Evolutionary conservation across 2,888 invertebrate genomes (phyloP).

Genomic region (Cheilosia urbana): DNA sequence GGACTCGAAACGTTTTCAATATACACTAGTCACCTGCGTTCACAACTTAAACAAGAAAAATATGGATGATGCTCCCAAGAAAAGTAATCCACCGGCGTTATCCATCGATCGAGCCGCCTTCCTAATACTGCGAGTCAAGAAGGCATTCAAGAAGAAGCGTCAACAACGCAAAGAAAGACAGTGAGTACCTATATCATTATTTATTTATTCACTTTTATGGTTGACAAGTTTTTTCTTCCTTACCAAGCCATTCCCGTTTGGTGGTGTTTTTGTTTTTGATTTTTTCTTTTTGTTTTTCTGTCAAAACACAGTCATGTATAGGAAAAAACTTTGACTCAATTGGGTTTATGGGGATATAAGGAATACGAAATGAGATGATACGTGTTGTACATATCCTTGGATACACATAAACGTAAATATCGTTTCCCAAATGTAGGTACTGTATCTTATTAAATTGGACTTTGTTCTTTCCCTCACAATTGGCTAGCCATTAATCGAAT

Average conservation of each 20-base stretch:
- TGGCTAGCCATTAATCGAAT: conserved; percentile 45
- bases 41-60: conserved; percentile 25
- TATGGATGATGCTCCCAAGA: conserved; percentile 80
- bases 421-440: conserved; percentile 7
- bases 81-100: conserved; percentile 85
- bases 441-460: conserved; percentile 60
- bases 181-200: conserved; percentile 85
- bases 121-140: conserved; percentile 92
- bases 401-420: background rate
- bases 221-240: conserved; percentile 3
- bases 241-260: conserved; percentile 10
- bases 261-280: conserved; percentile 1
- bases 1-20: background rate
- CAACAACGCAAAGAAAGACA: conserved; percentile 93
- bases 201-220: conserved; percentile 20
- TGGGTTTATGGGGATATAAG: conserved; percentile 17
- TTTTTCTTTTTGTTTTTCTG: background rate
- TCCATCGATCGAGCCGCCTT: conserved; percentile 96
- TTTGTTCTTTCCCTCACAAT: conserved; percentile 32
- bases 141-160: conserved; percentile 95
- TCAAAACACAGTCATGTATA: conserved; percentile 35
- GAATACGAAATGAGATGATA: conserved; percentile 61
- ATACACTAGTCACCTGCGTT: background rate
- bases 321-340: conserved; percentile 46
- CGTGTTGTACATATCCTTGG: background rate